These are phyloP conservation scores for Erpornis zantholeuca DNA, from an alignment of 2,113 vertebrate species.

Conservation along the genomic window DNA sequence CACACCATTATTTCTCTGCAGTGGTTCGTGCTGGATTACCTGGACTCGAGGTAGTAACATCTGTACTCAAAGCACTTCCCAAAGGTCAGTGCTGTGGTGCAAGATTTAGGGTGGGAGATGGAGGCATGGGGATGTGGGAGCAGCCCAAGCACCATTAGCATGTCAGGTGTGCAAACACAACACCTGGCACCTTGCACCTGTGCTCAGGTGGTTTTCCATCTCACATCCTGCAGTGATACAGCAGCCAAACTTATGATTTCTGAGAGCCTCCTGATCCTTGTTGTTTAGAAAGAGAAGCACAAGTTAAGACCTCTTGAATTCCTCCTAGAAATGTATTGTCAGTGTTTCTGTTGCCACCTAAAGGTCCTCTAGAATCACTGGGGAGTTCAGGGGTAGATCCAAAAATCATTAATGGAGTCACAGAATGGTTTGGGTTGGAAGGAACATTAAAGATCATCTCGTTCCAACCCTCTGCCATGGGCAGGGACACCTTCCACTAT, in stretches of 20 bases:
- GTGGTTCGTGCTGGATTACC: not conserved
- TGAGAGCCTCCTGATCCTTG: not conserved
- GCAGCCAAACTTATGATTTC: not conserved
- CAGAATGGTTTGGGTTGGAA: not conserved
- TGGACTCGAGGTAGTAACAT: not conserved
- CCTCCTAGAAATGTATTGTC: not conserved
- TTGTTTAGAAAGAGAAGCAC: not conserved
- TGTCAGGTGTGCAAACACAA: not conserved
- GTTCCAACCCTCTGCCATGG: too few relatives aligned
- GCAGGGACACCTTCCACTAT: not conserved
- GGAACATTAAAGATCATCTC: too few relatives aligned
- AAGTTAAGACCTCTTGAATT: not conserved
- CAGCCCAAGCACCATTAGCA: not conserved
- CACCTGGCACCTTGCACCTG: not conserved
- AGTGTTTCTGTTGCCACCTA: not conserved
- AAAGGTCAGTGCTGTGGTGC: not conserved
- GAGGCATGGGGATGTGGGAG: accelerated
- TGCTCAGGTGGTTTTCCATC: not conserved
- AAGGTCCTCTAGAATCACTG: not conserved
- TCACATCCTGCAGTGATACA: not conserved
- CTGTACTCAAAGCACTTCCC: not conserved
- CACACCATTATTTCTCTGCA: not conserved
- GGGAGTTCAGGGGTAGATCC: not conserved
- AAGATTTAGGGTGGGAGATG: not conserved
- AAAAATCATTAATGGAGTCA: not conserved